Evolutionary conservation across 2,888 invertebrate genomes (phyloP).

Genomic region (Allacma fusca): DNA sequence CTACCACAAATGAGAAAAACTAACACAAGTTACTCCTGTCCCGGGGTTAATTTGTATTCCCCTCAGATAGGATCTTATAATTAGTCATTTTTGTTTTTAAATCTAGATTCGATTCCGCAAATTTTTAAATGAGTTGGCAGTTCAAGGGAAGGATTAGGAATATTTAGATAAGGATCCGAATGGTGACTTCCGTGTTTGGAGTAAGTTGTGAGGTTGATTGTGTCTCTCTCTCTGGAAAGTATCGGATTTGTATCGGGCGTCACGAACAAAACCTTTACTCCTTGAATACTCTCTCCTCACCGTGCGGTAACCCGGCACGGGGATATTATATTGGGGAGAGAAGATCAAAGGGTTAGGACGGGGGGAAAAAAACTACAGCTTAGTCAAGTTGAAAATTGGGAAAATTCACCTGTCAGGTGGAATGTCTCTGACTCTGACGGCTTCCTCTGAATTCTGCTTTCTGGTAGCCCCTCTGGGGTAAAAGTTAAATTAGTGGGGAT

Average conservation of each 20-base stretch:
- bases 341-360: constrained; percentile 34
- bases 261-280: constrained; percentile 1
- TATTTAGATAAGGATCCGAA: constrained; percentile 8
- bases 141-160: neutral
- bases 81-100: neutral
- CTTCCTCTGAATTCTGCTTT: constrained; percentile 21
- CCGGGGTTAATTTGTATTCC: no score
- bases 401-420: constrained; percentile 47
- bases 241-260: constrained; percentile 21
- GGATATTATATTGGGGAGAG: constrained; percentile 2
- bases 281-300: neutral
- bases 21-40: no score
- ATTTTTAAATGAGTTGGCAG: constrained; percentile 29
- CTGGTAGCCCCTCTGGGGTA: constrained; percentile 17
- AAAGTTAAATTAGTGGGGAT: constrained; percentile 31
- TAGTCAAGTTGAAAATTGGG: constrained; percentile 48
- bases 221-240: neutral
- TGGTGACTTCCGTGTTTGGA: constrained; percentile 11
- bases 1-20: no score
- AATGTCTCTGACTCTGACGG: constrained; percentile 40
- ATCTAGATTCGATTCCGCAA: neutral
- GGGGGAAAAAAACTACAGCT: constrained; percentile 31
- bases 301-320: neutral
- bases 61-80: no score
- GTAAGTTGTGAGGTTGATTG: neutral